Percentiles rank a stretch among this genome's conserved stretches.
Conservation (phyloP, 2,797 vertebrate species). For the Xiphophorus birchmanni region DNA sequence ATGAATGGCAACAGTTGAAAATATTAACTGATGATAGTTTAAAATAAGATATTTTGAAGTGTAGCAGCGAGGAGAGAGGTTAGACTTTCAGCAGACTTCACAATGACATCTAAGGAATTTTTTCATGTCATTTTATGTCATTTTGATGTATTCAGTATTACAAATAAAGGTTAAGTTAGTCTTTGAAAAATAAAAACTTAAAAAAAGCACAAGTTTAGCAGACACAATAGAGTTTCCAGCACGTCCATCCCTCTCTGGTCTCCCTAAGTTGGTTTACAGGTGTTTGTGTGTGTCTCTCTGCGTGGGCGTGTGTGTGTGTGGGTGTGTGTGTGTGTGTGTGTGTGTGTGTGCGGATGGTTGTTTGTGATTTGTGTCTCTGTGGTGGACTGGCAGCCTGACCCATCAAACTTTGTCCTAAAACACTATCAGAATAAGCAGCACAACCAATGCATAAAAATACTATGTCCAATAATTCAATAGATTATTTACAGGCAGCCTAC, state of each 20-base stretch:
- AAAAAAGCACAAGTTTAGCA: too few species aligned
- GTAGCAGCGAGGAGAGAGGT: not conserved
- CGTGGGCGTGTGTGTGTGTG: too few species aligned
- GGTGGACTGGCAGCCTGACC: too few species aligned
- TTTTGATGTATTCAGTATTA: not conserved
- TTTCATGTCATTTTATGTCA: not conserved
- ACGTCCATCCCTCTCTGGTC: not conserved
- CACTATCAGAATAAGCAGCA: not conserved
- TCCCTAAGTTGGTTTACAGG: too few species aligned
- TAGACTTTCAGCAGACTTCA: not conserved
- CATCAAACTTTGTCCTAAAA: not conserved
- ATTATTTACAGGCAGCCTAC: not conserved
- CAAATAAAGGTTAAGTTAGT: not conserved
- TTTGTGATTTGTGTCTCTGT: too few species aligned
- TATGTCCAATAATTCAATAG: not conserved
- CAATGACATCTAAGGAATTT: not conserved
- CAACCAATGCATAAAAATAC: not conserved
- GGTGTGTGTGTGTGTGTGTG: too few species aligned
- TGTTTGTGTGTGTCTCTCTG: too few species aligned
- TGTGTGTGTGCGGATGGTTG: too few species aligned
- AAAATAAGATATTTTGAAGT: not conserved
- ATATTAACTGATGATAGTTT: not conserved
- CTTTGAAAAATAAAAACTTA: not conserved
- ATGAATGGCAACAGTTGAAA: not conserved
- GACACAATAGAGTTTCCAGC: too few species aligned